Evolutionary conservation across 2,888 invertebrate genomes (phyloP).

Genomic region (Lutraria lutraria): DNA sequence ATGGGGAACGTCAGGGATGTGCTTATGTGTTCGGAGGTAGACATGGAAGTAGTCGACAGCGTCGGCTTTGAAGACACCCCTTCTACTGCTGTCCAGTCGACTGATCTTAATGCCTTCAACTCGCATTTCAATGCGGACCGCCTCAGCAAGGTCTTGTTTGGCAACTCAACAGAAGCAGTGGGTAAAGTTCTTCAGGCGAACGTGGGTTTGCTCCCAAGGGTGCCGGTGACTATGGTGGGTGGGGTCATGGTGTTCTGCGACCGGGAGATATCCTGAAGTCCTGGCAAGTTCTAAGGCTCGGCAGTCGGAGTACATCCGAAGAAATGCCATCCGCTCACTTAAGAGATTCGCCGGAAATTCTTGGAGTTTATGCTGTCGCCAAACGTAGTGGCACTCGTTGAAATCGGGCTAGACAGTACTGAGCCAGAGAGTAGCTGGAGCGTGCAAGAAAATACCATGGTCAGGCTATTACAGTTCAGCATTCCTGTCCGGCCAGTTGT

Average conservation of each 20-base stretch:
- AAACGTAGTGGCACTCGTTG: constrained; percentile 6
- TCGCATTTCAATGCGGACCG: constrained; percentile 29
- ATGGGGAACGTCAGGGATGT: background rate
- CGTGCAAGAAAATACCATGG: constrained; percentile 16
- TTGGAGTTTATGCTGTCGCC: background rate
- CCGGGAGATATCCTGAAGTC: background rate
- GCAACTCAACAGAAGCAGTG: background rate
- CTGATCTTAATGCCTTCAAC: background rate
- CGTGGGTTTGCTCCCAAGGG: background rate
- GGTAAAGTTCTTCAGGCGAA: background rate
- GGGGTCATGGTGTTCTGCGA: constrained; percentile 9
- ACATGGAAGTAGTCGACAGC: background rate
- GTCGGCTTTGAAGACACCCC: background rate
- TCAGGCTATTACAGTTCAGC: constrained; percentile 22
- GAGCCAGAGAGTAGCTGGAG: constrained; percentile 20
- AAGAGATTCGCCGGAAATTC: background rate
- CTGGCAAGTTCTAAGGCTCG: background rate
- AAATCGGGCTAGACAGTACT: constrained; percentile 36
- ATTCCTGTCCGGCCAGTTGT: constrained; percentile 39
- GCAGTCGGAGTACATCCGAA: constrained; percentile 39
- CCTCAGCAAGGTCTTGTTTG: background rate
- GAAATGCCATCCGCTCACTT: constrained; percentile 20
- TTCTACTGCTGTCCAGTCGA: background rate
- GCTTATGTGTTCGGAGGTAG: background rate
- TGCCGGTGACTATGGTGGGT: background rate